Evolutionary conservation across 2,797 vertebrate genomes (phyloP).

Genomic region (Alfaro cultratus): DNA sequence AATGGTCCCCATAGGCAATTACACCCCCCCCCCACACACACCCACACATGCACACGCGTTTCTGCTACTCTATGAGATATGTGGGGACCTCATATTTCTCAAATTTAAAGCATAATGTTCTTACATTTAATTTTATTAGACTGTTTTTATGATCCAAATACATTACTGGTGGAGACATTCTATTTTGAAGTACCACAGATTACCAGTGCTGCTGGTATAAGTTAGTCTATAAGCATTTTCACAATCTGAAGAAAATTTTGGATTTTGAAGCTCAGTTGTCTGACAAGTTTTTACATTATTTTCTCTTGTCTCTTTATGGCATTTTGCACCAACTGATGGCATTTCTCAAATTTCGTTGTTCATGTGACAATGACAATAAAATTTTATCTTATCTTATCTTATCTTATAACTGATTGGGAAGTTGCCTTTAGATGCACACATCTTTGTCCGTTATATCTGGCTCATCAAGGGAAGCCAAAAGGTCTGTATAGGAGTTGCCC

Average conservation of each 20-base stretch:
- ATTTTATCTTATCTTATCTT: no score
- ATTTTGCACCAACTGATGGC: no score
- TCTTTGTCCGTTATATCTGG: neutral
- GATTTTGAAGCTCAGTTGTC: neutral
- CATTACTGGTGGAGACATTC: neutral
- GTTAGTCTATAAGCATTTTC: neutral
- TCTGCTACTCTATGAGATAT: neutral
- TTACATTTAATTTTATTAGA: neutral
- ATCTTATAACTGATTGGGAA: neutral
- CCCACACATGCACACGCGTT: neutral
- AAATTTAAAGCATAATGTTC: no score
- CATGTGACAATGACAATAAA: no score
- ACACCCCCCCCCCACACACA: no score
- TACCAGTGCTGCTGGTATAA: neutral
- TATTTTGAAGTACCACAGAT: neutral
- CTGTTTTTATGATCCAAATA: neutral
- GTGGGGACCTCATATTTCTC: neutral
- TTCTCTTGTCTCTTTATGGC: neutral
- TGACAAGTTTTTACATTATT: neutral
- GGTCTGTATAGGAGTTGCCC: neutral
- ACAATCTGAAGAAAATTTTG: neutral
- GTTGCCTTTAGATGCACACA: neutral
- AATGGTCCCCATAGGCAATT: no score
- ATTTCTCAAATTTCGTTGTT: no score
- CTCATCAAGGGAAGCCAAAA: neutral